These are phyloP conservation scores for Drosophila bunnanda DNA, from an alignment of 2,888 invertebrate genomes.

Conservation along the genomic window DNA sequence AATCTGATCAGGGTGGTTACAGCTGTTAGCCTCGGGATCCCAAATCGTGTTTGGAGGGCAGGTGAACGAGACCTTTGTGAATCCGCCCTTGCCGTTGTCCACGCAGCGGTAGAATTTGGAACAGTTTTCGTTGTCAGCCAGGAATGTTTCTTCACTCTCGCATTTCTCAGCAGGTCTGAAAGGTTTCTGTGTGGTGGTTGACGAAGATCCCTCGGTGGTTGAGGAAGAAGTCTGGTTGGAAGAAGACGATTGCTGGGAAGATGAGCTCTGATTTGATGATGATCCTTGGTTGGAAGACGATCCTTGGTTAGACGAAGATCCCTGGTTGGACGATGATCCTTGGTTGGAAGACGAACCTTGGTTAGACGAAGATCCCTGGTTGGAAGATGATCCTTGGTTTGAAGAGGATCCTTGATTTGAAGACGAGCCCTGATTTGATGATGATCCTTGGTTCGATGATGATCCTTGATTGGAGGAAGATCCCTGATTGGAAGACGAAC, in stretches of 20 bases:
- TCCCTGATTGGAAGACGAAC: background rate
- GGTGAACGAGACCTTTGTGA: slow-evolving; percentile 85
- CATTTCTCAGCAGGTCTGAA: slow-evolving; percentile 79
- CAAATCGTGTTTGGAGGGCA: slow-evolving; percentile 87
- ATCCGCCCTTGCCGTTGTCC: slow-evolving; percentile 84
- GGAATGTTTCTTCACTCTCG: slow-evolving; percentile 83
- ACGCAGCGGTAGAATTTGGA: slow-evolving; percentile 87
- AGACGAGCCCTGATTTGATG: background rate
- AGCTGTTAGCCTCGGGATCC: slow-evolving; percentile 86
- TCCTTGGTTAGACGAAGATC: slow-evolving; percentile 33
- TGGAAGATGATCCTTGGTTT: slow-evolving; percentile 5
- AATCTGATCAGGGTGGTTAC: slow-evolving; percentile 83
- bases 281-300: slow-evolving; percentile 41
- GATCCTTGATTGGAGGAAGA: background rate
- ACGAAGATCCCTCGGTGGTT: slow-evolving; percentile 27
- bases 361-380: background rate
- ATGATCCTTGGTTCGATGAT: background rate
- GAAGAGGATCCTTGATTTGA: slow-evolving; percentile 9
- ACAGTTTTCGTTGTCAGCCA: slow-evolving; percentile 85
- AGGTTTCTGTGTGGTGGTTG: slow-evolving; percentile 69
- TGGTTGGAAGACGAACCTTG: slow-evolving; percentile 33
- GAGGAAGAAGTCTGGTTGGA: slow-evolving; percentile 57
- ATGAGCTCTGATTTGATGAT: slow-evolving; percentile 47
- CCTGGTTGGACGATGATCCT: slow-evolving; percentile 40
- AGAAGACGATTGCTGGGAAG: slow-evolving; percentile 45